Evolutionary conservation across 2,797 vertebrate genomes (phyloP), one percentile per base, ranked within the genome.

Genomic region (Tokudaia muenninki): DNA sequence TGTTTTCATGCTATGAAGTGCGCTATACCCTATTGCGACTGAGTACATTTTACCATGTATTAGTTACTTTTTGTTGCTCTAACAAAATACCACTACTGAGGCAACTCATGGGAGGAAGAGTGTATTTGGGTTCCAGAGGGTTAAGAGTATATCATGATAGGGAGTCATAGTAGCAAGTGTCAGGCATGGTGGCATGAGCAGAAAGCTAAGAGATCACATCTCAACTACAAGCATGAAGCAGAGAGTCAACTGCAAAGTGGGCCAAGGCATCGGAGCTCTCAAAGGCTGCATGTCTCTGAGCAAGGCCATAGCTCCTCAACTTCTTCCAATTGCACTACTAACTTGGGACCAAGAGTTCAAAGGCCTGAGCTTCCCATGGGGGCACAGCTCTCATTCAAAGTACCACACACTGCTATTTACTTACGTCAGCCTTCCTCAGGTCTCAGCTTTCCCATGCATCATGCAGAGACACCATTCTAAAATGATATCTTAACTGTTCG

Each of bases 1-100:
- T 59, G 63, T 70, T 94, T 90, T 55, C 67, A 67, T 79, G 47
- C 65, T 77, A 75, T 55, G 72, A 92, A 94, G 52, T 47, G n/a
- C 29, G 59, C 57, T 63, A 63, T 74, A 37, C 14, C 19, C 24
- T n/a, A 19, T 59, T 44, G 91, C 91, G 79, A 80, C 47, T 26
- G 59, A 78, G 50, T 94, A 55, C 70, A 55, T 94, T 92, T 79
- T 83, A 63, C 41, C 59, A 63, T 2, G 4, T 21, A 31, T 63
- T 44, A 63, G 26, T 63, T 83, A 44, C 8, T 83, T 63, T 61
- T 83, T 44, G 81, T 31, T 44, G 80, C 22, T 61, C 8, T 83
- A 26, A 82, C 4, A 6, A 83, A 63, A 63, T 63, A 47, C 16
- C 59, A 63, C 16, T 16, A 44, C 57, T 37, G 37, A 31, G 22